Evolutionary conservation across 2,888 invertebrate genomes (phyloP), one percentile per base, ranked within the genome.

Genomic region (Drosophila sordidula): DNA sequence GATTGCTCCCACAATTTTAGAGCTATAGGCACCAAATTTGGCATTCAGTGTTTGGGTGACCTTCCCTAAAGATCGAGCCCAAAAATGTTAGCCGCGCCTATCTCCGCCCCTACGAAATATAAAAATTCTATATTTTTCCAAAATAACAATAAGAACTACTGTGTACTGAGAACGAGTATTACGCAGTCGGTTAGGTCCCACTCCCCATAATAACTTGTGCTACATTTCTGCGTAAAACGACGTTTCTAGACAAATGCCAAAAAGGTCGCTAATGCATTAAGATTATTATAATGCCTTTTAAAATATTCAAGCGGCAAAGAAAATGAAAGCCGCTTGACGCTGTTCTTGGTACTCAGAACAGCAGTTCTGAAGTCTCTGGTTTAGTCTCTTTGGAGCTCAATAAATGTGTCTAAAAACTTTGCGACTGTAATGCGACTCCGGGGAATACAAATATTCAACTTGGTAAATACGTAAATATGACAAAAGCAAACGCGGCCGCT

Each of bases 401-500:
- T 75, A 75, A 75, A 75, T 75, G 75, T 69, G 75, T 75, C 75
- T 72, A 64, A 75, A 75, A 72, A 58, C 51, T 75, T 75, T 59
- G 69, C 50, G 65, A 80, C 46, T 70, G 47, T 66, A 80, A 81
- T 82, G 82, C 73, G 73, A 52, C 80, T 73, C 75, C 1, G 36
- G 80, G 82, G 80, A 80, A 78, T 80, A 64, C 58, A 62, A 78
- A 69, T 75, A 70, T 72, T 51, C 57, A 72, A 72, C 72, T 72
- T 72, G 57, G 69, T 49, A 69, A 72, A 69, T 71, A 67, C 71
- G 78, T 74, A 78, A 75, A 75, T 68, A 70, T 73, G 66, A 66
- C 66, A 70, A 65, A 56, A 38, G 58, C 52, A 70, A 74, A 74
- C 63, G 46, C 59, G 57, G 50, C 70, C 62, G 70, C 29, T 18